A percentile compares a stretch with the other conserved stretches of the same genome.
phyloP scores from a whole-genome alignment of 1,140 invertebrate genomes.

The Penaeus vannamei region DNA sequence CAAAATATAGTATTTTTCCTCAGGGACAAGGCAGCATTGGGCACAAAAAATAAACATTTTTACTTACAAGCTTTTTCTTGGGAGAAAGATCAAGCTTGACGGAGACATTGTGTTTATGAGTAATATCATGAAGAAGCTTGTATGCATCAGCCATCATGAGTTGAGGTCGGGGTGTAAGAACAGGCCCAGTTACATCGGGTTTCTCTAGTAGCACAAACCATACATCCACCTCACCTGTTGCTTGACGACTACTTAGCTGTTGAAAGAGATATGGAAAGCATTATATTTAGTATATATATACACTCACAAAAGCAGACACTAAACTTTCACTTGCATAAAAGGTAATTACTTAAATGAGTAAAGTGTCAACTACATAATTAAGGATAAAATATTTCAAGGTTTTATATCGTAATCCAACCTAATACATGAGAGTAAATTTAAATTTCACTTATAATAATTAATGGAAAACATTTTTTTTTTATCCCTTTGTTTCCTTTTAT shows the following conservation, averaged over 20 bases:
- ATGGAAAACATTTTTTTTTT: no score
- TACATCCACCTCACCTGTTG: slow-evolving; percentile 65
- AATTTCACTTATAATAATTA: no score
- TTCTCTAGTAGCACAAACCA: slow-evolving; percentile 69
- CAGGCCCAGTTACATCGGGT: slow-evolving; percentile 62
- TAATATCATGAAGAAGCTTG: slow-evolving; percentile 70
- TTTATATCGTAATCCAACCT: no score
- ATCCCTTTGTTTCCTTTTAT: no score
- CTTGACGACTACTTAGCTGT: slow-evolving; percentile 64
- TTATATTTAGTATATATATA: neutral
- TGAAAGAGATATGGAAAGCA: slow-evolving; percentile 32
- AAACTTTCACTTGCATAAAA: neutral
- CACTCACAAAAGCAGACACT: no score
- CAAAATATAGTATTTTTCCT: neutral
- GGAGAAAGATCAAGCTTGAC: slow-evolving; percentile 69
- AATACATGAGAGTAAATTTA: no score
- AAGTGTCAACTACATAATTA: neutral
- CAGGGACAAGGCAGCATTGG: neutral
- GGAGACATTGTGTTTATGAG: slow-evolving; percentile 70
- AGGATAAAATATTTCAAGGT: no score
- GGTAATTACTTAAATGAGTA: neutral
- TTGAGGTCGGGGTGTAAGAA: slow-evolving; percentile 63
- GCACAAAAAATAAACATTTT: neutral
- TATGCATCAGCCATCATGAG: slow-evolving; percentile 70
- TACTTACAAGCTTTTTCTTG: slow-evolving; percentile 70